Base-by-base conservation (phyloP, 1,140 invertebrate genomes). In the Drosophila sturtevanti region DNA sequence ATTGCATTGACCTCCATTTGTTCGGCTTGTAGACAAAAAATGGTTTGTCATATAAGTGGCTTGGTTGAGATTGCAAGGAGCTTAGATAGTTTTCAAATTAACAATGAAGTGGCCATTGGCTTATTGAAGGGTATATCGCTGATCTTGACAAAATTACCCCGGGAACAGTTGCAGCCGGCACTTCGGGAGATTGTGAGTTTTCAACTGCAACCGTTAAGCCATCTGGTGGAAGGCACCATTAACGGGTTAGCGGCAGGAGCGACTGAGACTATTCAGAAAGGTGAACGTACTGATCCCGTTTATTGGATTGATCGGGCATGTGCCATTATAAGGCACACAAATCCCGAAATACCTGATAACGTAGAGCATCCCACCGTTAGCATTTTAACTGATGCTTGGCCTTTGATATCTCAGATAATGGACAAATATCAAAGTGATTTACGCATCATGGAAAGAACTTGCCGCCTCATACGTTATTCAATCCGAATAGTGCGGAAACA, bases 261-360 rank as follows among this genome's bases (percentile, higher is more conserved):
- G 21, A 11, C 16, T 16, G 68, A 66, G 63, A 71, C 89, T 44
- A 78, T 72, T 81, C 86, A 92, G 68, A 93, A 92, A 73, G 92
- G 92, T 61, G 76, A 92, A 31, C 77, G 95, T 77, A 93, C 92
- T 37, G 98, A 99, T 94, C 98, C 98, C n/a, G 95, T 95, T 18
- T 93, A 97, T 66, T 99, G 98, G 97, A 93, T 99, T 41, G 98
- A 99, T 93, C 94, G 98, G 80, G 93, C 99, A 64, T 95, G 98
- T 16, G 96, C 97, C 48, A 95, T 99, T 70, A 98, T 99, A 92
- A 95, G 96, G 68, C 94, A 97, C 92, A 95, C 96, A 41, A 95
- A 94, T 92, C 94, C 95, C 41, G 93, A 92, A 73, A 92, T 95
- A 14, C 68, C 76, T 31, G 92, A 93, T 41, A 93, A 94, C 75